Base-by-base conservation (phyloP, 2,113 vertebrate species). In the Labeo catla region DNA sequence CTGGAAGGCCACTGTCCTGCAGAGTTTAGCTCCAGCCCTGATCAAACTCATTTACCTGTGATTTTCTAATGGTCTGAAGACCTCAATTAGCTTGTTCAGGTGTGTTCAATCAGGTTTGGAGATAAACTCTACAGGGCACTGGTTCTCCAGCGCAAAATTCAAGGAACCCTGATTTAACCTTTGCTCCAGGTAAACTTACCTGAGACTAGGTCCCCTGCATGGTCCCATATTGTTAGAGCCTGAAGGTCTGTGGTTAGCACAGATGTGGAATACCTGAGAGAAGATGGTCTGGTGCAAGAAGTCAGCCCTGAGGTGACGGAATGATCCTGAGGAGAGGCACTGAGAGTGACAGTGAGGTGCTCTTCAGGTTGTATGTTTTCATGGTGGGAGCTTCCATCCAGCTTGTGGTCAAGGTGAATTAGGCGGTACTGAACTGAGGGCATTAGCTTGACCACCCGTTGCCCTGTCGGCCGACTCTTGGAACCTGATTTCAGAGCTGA, bases 401-500 rank as follows among this genome's bases (percentile, higher is more conserved):
- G 87, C 50, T 83, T 66, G 50, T 74, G 66, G 45, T 90, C 89
- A 73, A 87, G 70, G 57, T 88, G 87, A 66, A 91, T 81, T 15
- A 87, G 72, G 36, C 80, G 78, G 49, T 89, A 88, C 86, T 94
- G 93, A 88, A 91, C 91, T 0, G 91, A 89, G 57, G 93, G 87
- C 89, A 93, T 89, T 49, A 78, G 77, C 57, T 80, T 89, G 36
- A 81, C 81, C 21, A 76, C 90, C 34, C 11, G 89, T 86, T 84
- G 88, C 80, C 10, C 90, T 54, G 65, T 13, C 0, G 34, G 68
- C 19, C 92, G 92, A 86, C 89, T 93, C 83, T 92, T 94, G 8
- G 92, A 93, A 57, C 91, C 92, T 6, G 93, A 94, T 85, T 95
- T 95, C 39, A 95, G 89, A 23, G 94, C 93, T 43, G 93, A 94